phyloP scores from a whole-genome alignment of 2,888 invertebrate genomes.

The Brenthis daphne region DNA sequence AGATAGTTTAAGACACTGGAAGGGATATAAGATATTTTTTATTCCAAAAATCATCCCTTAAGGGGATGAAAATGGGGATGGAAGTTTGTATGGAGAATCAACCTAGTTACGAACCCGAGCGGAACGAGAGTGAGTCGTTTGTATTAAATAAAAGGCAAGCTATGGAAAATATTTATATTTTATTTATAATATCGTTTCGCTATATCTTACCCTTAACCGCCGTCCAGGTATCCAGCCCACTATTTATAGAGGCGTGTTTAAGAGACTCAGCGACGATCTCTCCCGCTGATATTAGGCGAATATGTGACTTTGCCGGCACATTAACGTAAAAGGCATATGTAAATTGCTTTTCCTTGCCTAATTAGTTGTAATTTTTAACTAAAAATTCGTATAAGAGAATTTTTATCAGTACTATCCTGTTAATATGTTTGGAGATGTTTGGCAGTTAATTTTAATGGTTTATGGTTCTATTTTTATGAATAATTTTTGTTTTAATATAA shows the following conservation, averaged over 20 bases:
- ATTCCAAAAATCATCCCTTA: no score
- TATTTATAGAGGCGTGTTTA: constrained; percentile 70
- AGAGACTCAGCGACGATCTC: constrained; percentile 58
- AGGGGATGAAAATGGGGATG: no score
- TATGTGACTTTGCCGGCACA: constrained; percentile 46
- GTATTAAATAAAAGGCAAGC: no score
- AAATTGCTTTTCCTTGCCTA: constrained; percentile 36
- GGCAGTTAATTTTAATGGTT: constrained; percentile 8
- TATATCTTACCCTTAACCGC: constrained; percentile 56
- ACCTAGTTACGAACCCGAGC: no score
- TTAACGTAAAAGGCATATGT: constrained; percentile 43
- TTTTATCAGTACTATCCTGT: background rate
- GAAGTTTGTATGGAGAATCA: no score
- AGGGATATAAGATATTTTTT: no score
- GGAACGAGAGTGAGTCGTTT: no score
- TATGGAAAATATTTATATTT: no score
- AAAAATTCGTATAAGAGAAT: background rate
- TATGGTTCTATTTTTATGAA: background rate
- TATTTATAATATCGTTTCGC: no score
- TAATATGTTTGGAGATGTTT: constrained; percentile 7
- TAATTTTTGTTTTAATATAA: no score
- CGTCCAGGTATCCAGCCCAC: constrained; percentile 66
- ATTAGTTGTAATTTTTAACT: constrained; percentile 29
- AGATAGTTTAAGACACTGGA: no score
- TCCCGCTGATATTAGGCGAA: constrained; percentile 51